Conservation (phyloP, 2,888 invertebrate species). For the Pherbina coryleti region DNA sequence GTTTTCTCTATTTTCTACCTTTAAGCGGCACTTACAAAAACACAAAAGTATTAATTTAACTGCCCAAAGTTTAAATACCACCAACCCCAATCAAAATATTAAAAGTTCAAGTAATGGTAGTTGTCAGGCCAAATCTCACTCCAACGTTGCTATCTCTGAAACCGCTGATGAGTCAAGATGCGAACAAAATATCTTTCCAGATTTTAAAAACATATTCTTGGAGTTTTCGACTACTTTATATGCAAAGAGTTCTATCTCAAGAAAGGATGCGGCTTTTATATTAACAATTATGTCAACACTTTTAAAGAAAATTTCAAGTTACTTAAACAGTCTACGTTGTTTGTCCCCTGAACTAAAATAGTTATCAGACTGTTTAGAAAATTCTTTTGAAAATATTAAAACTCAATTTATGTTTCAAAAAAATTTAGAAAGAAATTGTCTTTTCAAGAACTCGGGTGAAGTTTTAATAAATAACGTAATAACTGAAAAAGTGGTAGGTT, state of each 20-base stretch:
- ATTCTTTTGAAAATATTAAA: neutral
- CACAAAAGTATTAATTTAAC: neutral
- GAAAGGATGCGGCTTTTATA: conserved; percentile 18
- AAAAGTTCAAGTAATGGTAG: too few relatives aligned
- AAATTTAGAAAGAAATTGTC: neutral
- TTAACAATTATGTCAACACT: neutral
- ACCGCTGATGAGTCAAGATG: neutral
- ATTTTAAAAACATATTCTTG: neutral
- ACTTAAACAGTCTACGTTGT: neutral
- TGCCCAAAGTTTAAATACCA: neutral
- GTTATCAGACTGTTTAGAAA: neutral
- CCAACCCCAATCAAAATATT: too few relatives aligned
- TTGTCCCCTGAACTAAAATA: neutral
- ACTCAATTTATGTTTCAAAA: neutral
- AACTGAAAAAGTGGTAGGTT: neutral
- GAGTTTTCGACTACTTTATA: conserved; percentile 9
- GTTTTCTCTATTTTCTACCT: neutral
- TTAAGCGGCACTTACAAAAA: neutral
- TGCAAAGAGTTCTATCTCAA: neutral
- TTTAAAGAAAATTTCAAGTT: neutral
- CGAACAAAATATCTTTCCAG: neutral
- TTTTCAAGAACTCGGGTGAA: neutral
- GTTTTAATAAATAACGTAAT: neutral
- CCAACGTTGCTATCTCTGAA: neutral
- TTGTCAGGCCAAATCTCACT: too few relatives aligned